Evolutionary conservation across 2,113 vertebrate species (phyloP).

Genomic region (Ascaphus truei): DNA sequence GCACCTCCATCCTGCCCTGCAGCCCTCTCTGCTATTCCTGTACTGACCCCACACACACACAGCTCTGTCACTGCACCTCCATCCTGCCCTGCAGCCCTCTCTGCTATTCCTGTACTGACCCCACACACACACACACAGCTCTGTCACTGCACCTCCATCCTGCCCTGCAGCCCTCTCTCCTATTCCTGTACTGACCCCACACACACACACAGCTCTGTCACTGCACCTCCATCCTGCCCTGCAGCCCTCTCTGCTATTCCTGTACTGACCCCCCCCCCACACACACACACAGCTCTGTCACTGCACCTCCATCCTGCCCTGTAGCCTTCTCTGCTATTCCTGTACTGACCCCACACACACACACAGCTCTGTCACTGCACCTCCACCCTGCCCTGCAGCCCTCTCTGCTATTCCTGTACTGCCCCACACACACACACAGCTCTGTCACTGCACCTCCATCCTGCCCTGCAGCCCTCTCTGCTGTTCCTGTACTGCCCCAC

Average conservation of each 20-base stretch:
- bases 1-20: background rate
- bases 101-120: background rate
- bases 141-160: background rate
- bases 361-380: too few species aligned
- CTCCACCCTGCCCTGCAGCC: too few species aligned
- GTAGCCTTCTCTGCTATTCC: background rate
- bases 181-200: too few species aligned
- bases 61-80: background rate
- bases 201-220: too few species aligned
- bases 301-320: background rate
- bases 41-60: background rate
- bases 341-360: background rate
- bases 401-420: background rate
- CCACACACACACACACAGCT: background rate
- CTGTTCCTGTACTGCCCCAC: background rate
- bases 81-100: background rate
- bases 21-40: background rate
- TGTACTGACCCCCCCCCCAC: conserved; percentile 67
- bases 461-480: background rate
- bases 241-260: too few species aligned
- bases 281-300: background rate
- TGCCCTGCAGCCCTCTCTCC: too few species aligned
- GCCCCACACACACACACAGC: background rate
- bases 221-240: background rate
- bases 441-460: background rate